These are phyloP conservation scores for Drosophila mimetica DNA, from an alignment of 2,888 invertebrate genomes.

Conservation along the genomic window DNA sequence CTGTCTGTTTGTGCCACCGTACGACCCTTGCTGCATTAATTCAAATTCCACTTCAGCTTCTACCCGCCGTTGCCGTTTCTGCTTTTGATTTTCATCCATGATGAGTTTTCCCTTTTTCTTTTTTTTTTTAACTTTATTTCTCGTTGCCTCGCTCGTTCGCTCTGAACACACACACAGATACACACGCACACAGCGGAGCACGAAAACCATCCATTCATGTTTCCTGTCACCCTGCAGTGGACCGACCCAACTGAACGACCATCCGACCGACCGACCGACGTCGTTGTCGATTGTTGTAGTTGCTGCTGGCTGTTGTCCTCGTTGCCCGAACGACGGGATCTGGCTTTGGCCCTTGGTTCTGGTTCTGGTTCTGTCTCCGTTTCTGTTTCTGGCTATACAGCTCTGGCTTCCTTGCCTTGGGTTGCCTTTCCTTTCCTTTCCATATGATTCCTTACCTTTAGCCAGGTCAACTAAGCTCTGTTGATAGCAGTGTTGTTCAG, in stretches of 20 bases:
- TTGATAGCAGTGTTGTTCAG: constrained; percentile 5
- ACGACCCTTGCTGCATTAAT: constrained; percentile 73
- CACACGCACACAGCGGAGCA: constrained; percentile 41
- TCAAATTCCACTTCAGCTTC: constrained; percentile 74
- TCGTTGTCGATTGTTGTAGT: constrained; percentile 34
- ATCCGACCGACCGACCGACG: constrained; percentile 15
- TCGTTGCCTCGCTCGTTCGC: constrained; percentile 49
- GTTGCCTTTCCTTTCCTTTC: constrained; percentile 33
- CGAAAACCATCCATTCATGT: constrained; percentile 80
- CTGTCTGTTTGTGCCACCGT: constrained; percentile 47
- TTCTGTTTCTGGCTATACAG: constrained; percentile 16
- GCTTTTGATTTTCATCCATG: constrained; percentile 79
- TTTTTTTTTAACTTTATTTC: constrained; percentile 63
- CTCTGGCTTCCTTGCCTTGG: constrained; percentile 26
- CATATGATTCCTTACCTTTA: constrained; percentile 2
- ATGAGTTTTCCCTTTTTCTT: constrained; percentile 72
- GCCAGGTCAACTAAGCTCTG: constrained; percentile 13
- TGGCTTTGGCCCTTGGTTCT: constrained; percentile 27
- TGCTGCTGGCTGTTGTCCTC: constrained; percentile 34
- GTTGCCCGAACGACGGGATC: constrained; percentile 40
- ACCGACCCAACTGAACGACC: constrained; percentile 43
- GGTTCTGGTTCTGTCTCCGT: constrained; percentile 11
- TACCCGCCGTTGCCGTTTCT: constrained; percentile 59
- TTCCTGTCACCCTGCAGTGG: constrained; percentile 78
- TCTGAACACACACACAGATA: constrained; percentile 34